These are phyloP conservation scores for Sciurus carolinensis DNA, from an alignment of 2,797 vertebrate species.

Conservation along the genomic window DNA sequence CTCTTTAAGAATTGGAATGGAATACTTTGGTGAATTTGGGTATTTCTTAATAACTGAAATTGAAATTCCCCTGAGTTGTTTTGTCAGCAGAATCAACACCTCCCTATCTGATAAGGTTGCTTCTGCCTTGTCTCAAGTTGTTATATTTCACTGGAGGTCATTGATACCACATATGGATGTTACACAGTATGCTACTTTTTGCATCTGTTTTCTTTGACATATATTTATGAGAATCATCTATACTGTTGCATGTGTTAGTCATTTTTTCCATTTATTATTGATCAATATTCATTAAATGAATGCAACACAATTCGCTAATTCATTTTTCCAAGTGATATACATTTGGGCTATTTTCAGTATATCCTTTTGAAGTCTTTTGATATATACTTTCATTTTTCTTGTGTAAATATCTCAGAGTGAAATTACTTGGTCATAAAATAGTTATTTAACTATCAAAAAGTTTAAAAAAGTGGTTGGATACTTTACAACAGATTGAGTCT, in stretches of 20 bases:
- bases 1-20: neutral
- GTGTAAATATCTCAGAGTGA: neutral
- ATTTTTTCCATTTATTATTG: neutral
- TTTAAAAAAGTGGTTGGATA: neutral
- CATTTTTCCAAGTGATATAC: neutral
- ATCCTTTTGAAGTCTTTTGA: neutral
- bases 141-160: neutral
- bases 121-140: neutral
- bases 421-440: neutral
- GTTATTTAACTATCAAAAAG: neutral
- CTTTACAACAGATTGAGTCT: neutral
- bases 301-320: neutral
- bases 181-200: neutral
- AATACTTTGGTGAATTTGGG: neutral
- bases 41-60: neutral
- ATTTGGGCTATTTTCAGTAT: neutral
- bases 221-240: neutral
- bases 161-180: neutral
- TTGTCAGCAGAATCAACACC: neutral
- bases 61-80: neutral
- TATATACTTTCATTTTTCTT: neutral
- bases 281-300: neutral
- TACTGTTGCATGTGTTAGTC: neutral
- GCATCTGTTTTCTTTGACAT: neutral
- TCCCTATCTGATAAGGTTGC: neutral